Evolutionary conservation across 2,113 vertebrate genomes (phyloP).

Genomic region (Arizona elegans): DNA sequence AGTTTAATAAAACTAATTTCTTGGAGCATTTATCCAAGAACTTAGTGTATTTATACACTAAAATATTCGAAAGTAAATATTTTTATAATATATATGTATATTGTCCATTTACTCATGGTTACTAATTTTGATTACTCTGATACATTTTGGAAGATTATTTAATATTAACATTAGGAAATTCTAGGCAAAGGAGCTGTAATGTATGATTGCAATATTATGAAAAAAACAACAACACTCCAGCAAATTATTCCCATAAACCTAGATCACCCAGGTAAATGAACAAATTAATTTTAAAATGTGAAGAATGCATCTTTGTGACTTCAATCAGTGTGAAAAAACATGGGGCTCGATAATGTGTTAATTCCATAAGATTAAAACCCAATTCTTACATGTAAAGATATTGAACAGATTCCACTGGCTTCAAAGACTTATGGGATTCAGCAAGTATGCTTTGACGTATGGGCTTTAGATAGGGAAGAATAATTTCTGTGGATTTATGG

Average conservation of each 20-base stretch:
- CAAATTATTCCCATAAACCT: constrained; percentile 51
- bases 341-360: not conserved
- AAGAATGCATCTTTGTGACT: constrained; percentile 27
- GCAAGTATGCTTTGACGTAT: not conserved
- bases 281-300: constrained; percentile 56
- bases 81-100: constrained; percentile 12
- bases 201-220: constrained; percentile 27
- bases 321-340: constrained; percentile 29
- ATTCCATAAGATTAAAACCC: constrained; percentile 1
- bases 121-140: constrained; percentile 6
- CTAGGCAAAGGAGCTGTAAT: constrained; percentile 20
- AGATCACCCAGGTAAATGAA: constrained; percentile 55
- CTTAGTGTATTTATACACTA: not conserved
- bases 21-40: not conserved
- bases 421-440: not conserved
- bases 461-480: not conserved
- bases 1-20: no score
- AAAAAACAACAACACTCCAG: constrained; percentile 18
- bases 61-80: constrained; percentile 27
- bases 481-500: not conserved
- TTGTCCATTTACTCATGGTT: constrained; percentile 10
- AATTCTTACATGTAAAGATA: not conserved
- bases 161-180: constrained; percentile 21
- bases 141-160: constrained; percentile 48
- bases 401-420: not conserved